These are phyloP conservation scores for Puffinus mauretanicus DNA, from an alignment of 2,113 vertebrate genomes.

Conservation along the genomic window DNA sequence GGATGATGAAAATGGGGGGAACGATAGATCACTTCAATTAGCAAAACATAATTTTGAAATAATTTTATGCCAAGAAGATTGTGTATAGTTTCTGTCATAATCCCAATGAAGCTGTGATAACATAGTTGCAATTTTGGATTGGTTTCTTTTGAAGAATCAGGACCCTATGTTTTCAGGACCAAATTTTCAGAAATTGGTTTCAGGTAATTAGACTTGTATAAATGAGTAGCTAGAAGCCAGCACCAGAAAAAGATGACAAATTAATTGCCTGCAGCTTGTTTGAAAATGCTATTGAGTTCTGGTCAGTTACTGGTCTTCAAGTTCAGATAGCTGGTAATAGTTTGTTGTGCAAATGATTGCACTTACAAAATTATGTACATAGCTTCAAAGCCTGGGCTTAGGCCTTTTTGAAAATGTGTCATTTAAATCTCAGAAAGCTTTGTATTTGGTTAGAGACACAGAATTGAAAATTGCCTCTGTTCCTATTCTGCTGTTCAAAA, in stretches of 20 bases:
- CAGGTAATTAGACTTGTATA: constrained; percentile 51
- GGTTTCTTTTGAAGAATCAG: constrained; percentile 52
- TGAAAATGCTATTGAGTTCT: constrained; percentile 37
- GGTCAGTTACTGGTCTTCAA: constrained; percentile 51
- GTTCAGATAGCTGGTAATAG: constrained; percentile 63
- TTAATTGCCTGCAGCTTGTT: constrained; percentile 58
- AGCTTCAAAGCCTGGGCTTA: constrained; percentile 42
- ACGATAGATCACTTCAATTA: constrained; percentile 20
- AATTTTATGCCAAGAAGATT: constrained; percentile 6
- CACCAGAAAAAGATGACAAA: constrained; percentile 37
- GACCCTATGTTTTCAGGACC: constrained; percentile 26
- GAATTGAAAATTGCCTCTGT: constrained; percentile 42
- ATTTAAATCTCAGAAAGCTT: constrained; percentile 49
- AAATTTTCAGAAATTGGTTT: constrained; percentile 47
- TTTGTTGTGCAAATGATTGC: constrained; percentile 55
- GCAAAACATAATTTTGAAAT: constrained; percentile 31
- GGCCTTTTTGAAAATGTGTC: constrained; percentile 34
- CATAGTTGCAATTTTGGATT: constrained; percentile 21
- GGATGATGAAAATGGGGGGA: not conserved
- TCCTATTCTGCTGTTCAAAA: constrained; percentile 16
- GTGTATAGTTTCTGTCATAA: not conserved
- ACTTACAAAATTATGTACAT: constrained; percentile 14
- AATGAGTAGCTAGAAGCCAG: constrained; percentile 29
- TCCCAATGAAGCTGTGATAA: constrained; percentile 41
- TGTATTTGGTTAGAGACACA: constrained; percentile 40